Evolutionary conservation across 2,888 invertebrate species (phyloP).

Genomic region (Sarcophaga carnaria): DNA sequence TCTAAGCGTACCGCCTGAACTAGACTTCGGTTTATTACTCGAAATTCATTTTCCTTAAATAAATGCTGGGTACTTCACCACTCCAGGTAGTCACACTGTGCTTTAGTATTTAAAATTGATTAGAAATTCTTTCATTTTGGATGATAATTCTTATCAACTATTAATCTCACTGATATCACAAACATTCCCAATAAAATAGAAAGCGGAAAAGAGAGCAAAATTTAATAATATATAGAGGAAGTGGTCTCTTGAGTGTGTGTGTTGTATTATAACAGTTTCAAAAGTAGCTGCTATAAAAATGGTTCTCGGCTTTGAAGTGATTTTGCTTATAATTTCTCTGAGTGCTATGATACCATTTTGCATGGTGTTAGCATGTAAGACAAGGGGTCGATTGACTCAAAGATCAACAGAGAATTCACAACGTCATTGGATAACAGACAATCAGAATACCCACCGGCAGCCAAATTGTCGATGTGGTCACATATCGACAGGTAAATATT

Average conservation of each 20-base stretch:
- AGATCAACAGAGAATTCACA: not conserved
- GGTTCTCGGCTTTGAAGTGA: slow-evolving; percentile 7
- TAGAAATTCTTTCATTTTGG: no score
- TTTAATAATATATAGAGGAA: not conserved
- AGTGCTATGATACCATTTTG: not conserved
- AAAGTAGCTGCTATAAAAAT: not conserved
- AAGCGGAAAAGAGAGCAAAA: no score
- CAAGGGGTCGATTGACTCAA: not conserved
- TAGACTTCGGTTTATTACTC: no score
- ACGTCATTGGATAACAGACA: no score
- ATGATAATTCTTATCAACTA: no score
- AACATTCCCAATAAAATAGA: no score
- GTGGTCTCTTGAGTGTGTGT: not conserved
- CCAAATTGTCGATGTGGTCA: not conserved
- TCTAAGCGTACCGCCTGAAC: no score
- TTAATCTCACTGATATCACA: no score
- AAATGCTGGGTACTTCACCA: no score
- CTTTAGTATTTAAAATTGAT: no score
- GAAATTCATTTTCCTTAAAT: no score
- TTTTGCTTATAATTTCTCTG: slow-evolving; percentile 7
- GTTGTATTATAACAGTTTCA: not conserved
- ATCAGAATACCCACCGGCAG: not conserved
- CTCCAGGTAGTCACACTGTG: no score
- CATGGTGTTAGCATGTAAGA: not conserved
- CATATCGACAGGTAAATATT: not conserved